These are phyloP conservation scores for Alauda arvensis DNA, from an alignment of 2,797 vertebrate species.

Conservation along the genomic window DNA sequence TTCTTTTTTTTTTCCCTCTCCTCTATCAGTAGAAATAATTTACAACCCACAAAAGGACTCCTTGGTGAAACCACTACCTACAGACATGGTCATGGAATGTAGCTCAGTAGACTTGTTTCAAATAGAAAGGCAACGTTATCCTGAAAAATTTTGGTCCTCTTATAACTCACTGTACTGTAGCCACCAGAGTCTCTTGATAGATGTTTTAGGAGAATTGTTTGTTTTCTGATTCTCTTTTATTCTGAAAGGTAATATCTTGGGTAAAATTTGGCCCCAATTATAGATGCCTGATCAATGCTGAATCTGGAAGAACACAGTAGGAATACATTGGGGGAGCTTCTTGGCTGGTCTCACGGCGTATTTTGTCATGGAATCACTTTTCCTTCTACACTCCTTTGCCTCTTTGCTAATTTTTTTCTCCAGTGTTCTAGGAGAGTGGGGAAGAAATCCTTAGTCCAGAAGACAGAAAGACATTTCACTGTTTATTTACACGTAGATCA, in stretches of 20 bases:
- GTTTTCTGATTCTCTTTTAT: constrained; percentile 20
- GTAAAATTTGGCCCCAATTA: constrained; percentile 60
- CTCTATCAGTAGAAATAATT: constrained; percentile 73
- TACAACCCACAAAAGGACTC: constrained; percentile 73
- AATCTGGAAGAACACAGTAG: constrained; percentile 54
- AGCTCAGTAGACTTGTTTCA: constrained; percentile 77
- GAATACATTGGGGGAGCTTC: constrained; percentile 23
- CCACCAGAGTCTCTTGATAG: constrained; percentile 65
- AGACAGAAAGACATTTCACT: constrained; percentile 70
- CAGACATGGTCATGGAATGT: constrained; percentile 77
- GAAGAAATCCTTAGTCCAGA: constrained; percentile 60
- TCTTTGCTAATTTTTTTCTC: constrained; percentile 36
- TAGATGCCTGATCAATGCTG: constrained; percentile 42
- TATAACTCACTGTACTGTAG: constrained; percentile 71
- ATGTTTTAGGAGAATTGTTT: constrained; percentile 28
- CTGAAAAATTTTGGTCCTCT: constrained; percentile 82
- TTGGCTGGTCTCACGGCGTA: constrained; percentile 22
- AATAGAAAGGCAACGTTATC: constrained; percentile 80
- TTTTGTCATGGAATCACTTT: constrained; percentile 58
- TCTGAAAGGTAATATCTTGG: constrained; percentile 42
- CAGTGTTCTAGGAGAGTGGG: constrained; percentile 22
- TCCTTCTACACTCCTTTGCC: constrained; percentile 37
- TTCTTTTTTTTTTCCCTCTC: constrained; percentile 2
- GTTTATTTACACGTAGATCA: constrained; percentile 75
- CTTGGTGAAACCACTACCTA: constrained; percentile 74